These are phyloP conservation scores for Pardalotus punctatus DNA, from an alignment of 2,113 vertebrate species.

Conservation along the genomic window DNA sequence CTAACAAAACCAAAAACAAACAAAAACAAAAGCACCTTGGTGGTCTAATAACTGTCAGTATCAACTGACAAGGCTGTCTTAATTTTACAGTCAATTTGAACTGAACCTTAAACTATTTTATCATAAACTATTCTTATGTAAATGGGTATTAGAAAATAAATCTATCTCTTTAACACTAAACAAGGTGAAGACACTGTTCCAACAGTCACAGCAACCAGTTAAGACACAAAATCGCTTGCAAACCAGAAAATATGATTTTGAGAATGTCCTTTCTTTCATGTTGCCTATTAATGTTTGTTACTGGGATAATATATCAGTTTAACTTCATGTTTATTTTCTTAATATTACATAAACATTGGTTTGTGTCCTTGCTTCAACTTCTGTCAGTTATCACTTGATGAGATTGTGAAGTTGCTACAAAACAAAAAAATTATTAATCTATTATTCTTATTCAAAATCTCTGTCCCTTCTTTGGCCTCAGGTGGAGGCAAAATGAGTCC, in stretches of 20 bases:
- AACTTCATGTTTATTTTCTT: background rate
- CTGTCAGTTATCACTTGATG: background rate
- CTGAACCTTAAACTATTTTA: background rate
- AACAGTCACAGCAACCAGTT: background rate
- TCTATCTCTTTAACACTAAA: background rate
- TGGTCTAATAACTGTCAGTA: background rate
- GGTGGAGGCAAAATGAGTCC: background rate
- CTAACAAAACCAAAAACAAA: background rate
- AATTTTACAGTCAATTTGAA: background rate
- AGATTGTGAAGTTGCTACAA: background rate
- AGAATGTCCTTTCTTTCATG: background rate
- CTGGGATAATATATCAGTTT: background rate
- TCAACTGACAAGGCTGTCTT: background rate
- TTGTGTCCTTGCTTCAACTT: background rate
- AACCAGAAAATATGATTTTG: background rate
- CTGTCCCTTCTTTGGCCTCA: background rate
- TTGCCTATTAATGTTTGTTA: background rate
- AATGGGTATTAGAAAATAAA: background rate
- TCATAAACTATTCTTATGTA: background rate
- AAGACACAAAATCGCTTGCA: background rate
- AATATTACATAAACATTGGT: background rate
- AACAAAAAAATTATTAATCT: background rate
- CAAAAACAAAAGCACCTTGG: background rate
- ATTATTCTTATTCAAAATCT: background rate
- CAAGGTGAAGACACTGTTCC: background rate